Evolutionary conservation across 2,113 vertebrate species (phyloP).

Genomic region (Lota lota): DNA sequence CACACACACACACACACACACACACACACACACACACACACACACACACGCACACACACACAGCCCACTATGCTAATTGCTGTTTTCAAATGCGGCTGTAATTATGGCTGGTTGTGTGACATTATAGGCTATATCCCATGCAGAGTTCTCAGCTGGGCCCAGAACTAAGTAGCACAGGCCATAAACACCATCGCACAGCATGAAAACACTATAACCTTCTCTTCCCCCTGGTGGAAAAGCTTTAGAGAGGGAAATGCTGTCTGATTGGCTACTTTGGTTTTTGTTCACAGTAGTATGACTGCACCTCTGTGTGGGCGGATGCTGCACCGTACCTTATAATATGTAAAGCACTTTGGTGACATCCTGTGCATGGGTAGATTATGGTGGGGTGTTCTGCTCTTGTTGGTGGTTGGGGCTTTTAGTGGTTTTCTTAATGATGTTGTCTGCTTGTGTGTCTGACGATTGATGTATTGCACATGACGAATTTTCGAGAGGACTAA

Average conservation of each 20-base stretch:
- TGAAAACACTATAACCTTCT: constrained; percentile 36
- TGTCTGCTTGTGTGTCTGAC: no score
- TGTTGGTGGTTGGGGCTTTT: no score
- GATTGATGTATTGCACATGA: no score
- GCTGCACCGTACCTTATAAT: no score
- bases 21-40: constrained; percentile 24
- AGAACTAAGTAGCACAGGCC: constrained; percentile 36
- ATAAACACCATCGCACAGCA: constrained; percentile 32
- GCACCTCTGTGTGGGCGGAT: no score
- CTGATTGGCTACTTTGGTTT: constrained; percentile 33
- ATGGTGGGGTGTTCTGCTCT: no score
- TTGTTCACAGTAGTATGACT: constrained; percentile 15
- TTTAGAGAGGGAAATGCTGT: constrained; percentile 43
- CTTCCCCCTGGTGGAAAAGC: constrained; percentile 21
- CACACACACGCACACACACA: neutral
- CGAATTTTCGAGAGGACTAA: no score
- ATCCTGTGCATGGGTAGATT: no score
- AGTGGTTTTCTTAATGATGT: no score
- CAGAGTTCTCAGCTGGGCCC: constrained; percentile 40
- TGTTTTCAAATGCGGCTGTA: constrained; percentile 49
- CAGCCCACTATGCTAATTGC: constrained; percentile 54
- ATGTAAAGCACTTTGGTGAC: no score
- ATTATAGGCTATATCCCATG: constrained; percentile 45
- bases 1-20: no score
- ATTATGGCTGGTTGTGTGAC: constrained; percentile 50